Percentiles rank a stretch among this genome's conserved stretches.
Conservation (phyloP, 2,888 invertebrate species). For the Drosophila mulleri region DNA sequence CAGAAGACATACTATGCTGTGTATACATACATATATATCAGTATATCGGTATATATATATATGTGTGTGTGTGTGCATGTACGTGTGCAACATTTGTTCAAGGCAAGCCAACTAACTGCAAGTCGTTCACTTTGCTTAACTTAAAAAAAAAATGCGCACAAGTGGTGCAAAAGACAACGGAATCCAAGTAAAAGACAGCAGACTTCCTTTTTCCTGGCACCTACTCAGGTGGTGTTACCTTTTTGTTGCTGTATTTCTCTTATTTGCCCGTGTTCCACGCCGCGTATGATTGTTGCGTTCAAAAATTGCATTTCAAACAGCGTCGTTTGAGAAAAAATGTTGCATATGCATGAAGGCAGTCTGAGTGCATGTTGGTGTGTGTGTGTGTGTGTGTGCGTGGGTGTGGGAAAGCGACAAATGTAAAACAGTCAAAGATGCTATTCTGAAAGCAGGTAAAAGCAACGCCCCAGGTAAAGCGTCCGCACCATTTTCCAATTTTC, state of each 20-base stretch:
- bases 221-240: conserved; percentile 12
- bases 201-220: conserved; percentile 9
- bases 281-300: conserved; percentile 57
- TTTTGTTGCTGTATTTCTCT: conserved; percentile 3
- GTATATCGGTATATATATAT: neutral
- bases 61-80: neutral
- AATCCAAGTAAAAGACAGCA: conserved; percentile 16
- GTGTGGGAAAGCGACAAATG: conserved; percentile 39
- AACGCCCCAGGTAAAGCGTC: conserved; percentile 2
- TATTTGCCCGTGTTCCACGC: conserved; percentile 13
- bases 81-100: conserved; percentile 20
- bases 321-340: conserved; percentile 8
- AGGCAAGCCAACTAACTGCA: conserved; percentile 30
- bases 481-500: neutral
- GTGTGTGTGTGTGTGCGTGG: conserved; percentile 15
- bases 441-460: conserved; percentile 37
- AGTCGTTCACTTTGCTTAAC: conserved; percentile 39
- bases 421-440: conserved; percentile 47
- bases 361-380: neutral
- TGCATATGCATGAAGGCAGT: conserved; percentile 8
- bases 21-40: neutral
- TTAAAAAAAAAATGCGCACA: conserved; percentile 19
- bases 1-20: conserved; percentile 18
- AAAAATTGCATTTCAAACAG: conserved; percentile 35
- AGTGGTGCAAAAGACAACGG: conserved; percentile 39